Percentiles rank a stretch among this genome's conserved stretches.
Evolutionary conservation across 2,797 vertebrate species (phyloP).

Genomic region (Loriculus beryllinus): DNA sequence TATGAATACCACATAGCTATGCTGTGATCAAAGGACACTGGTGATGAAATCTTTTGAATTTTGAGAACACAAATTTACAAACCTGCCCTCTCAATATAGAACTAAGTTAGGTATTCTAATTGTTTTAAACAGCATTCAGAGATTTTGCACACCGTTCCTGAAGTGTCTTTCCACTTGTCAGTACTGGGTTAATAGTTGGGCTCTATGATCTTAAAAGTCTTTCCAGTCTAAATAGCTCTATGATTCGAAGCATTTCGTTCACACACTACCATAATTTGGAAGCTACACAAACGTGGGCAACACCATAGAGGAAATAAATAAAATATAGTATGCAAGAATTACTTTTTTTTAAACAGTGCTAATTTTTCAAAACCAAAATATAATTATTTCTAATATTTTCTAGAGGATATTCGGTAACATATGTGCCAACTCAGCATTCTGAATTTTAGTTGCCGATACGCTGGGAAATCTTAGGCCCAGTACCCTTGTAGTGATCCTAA

Average conservation of each 20-base stretch:
- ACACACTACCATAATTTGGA: background rate
- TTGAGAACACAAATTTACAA: background rate
- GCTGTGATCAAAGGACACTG: background rate
- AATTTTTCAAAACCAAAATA: background rate
- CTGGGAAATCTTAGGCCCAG: background rate
- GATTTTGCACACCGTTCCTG: background rate
- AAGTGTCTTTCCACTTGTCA: background rate
- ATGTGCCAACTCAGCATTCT: background rate
- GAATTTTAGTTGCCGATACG: background rate
- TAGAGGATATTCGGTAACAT: background rate
- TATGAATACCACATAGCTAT: background rate
- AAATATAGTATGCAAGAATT: background rate
- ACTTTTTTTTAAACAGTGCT: background rate
- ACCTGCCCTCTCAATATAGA: background rate
- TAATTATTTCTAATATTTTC: background rate
- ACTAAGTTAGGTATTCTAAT: background rate
- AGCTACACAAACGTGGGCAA: background rate
- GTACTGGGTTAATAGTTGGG: background rate
- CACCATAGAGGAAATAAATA: background rate
- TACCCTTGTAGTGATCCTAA: background rate
- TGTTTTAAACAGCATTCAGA: constrained; percentile 3
- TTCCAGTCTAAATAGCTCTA: background rate
- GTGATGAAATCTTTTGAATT: background rate
- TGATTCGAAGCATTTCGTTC: background rate
- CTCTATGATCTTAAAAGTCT: background rate